Conservation (phyloP, 2,797 vertebrate genomes). For the Graptemys geographica region DNA sequence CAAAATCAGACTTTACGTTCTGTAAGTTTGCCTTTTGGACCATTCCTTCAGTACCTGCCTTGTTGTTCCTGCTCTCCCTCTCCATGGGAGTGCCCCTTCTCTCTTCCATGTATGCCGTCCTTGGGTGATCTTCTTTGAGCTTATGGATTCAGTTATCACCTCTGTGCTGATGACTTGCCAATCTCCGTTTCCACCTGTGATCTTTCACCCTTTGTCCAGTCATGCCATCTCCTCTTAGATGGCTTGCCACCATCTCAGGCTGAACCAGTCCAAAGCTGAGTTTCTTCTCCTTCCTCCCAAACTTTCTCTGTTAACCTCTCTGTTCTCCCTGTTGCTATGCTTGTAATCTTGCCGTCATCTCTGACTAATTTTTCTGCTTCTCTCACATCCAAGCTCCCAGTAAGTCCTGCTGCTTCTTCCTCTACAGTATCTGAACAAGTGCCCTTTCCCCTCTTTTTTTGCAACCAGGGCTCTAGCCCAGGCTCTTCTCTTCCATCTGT, state of each 20-base stretch:
- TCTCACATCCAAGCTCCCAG: not conserved
- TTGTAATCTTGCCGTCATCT: not conserved
- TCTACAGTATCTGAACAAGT: not conserved
- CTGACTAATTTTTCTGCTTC: not conserved
- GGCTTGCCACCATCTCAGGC: not conserved
- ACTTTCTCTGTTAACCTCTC: not conserved
- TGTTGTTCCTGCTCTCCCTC: not conserved
- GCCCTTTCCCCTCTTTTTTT: not conserved
- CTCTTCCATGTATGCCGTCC: accelerated
- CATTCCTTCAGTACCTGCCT: not conserved
- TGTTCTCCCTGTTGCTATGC: not conserved
- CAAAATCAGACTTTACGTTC: not conserved
- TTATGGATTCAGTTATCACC: not conserved
- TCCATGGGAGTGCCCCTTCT: not conserved
- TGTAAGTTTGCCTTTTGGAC: not conserved
- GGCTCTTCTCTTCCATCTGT: not conserved
- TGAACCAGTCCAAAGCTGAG: not conserved
- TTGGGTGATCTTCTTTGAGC: not conserved
- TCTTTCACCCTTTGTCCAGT: not conserved
- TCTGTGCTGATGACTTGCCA: not conserved
- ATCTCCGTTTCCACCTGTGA: not conserved
- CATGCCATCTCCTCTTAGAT: not conserved
- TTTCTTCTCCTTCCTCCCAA: not conserved
- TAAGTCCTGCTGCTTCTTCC: not conserved
- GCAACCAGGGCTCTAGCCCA: not conserved